Percentiles rank a stretch among this genome's conserved stretches.
phyloP scores from a whole-genome alignment of 2,888 invertebrate genomes.

The Melinopterus prodromus region DNA sequence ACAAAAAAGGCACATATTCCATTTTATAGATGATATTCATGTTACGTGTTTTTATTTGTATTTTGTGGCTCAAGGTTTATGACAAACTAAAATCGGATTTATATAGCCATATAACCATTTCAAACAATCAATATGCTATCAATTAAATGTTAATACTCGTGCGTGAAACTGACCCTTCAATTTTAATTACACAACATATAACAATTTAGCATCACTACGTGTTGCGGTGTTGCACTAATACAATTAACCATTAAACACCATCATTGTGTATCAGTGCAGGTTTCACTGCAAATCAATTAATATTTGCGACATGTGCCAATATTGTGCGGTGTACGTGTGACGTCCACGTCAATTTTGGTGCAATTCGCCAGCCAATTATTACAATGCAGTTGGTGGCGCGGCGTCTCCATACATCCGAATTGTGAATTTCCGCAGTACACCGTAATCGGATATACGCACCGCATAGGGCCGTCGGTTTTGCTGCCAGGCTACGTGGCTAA shows the following conservation, averaged over 20 bases:
- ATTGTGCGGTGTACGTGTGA: neutral
- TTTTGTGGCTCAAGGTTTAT: too few relatives aligned
- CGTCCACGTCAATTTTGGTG: neutral
- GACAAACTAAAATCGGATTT: too few relatives aligned
- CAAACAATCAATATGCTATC: too few relatives aligned
- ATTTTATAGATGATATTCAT: too few relatives aligned
- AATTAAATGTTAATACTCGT: too few relatives aligned
- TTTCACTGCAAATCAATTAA: neutral
- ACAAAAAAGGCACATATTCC: too few relatives aligned
- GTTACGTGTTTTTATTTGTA: too few relatives aligned
- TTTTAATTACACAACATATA: too few relatives aligned
- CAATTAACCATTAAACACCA: neutral
- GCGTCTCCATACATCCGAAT: neutral
- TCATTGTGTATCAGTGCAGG: neutral
- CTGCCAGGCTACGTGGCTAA: neutral
- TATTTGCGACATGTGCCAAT: neutral
- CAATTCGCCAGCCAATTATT: neutral
- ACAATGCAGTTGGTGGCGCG: neutral
- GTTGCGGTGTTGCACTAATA: neutral
- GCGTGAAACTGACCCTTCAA: too few relatives aligned
- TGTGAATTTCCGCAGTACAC: neutral
- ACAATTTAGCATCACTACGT: too few relatives aligned
- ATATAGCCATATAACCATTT: too few relatives aligned
- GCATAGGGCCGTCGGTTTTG: neutral
- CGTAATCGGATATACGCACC: neutral